These are phyloP conservation scores for Pagetopsis macropterus DNA, from an alignment of 2,797 vertebrate genomes.

Conservation along the genomic window DNA sequence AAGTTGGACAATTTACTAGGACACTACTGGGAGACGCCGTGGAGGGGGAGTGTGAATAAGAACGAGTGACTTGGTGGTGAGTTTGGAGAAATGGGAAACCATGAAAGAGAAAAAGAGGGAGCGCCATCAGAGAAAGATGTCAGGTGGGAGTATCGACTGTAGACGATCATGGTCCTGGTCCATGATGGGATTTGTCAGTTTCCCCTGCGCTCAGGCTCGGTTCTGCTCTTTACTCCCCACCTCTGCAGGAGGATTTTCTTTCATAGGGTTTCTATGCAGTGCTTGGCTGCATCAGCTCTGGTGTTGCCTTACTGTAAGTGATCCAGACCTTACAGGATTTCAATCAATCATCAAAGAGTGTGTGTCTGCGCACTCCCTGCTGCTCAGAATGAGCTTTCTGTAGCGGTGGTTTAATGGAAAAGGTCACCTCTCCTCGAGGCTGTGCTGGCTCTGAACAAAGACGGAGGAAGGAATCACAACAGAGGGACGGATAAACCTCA, in stretches of 20 bases:
- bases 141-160: constrained; percentile 59
- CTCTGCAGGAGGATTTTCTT: constrained; percentile 71
- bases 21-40: constrained; percentile 51
- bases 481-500: constrained; percentile 44
- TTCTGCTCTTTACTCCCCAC: constrained; percentile 59
- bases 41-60: constrained; percentile 20
- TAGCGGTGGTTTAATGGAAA: constrained; percentile 75
- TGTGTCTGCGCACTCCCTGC: constrained; percentile 55
- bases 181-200: constrained; percentile 74
- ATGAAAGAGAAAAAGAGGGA: neutral
- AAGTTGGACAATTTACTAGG: constrained; percentile 60
- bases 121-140: constrained; percentile 41
- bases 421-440: constrained; percentile 76
- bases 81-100: constrained; percentile 35
- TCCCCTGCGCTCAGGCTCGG: constrained; percentile 35
- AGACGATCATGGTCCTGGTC: constrained; percentile 55
- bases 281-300: constrained; percentile 70
- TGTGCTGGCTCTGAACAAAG: constrained; percentile 48
- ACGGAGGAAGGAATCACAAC: constrained; percentile 49
- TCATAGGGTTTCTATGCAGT: constrained; percentile 63
- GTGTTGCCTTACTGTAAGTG: constrained; percentile 82
- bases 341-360: constrained; percentile 82
- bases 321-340: constrained; percentile 78
- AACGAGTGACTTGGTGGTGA: constrained; percentile 6
- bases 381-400: constrained; percentile 74